These are phyloP conservation scores for Butastur rufipennis DNA, from an alignment of 2,113 vertebrate genomes.

Conservation along the genomic window DNA sequence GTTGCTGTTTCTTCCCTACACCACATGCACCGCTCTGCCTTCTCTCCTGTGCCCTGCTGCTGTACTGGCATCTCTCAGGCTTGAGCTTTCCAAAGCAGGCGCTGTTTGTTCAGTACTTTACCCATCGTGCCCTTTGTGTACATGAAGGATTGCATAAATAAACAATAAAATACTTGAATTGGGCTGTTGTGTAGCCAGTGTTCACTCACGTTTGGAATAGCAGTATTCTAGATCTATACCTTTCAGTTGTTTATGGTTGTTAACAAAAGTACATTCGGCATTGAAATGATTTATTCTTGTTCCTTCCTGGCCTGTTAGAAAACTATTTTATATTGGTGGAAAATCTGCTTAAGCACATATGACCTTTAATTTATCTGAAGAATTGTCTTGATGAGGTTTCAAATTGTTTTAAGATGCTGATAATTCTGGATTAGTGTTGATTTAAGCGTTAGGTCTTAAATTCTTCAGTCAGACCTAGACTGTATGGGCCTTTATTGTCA, in stretches of 20 bases:
- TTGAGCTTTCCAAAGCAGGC: background rate
- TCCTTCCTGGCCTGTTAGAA: background rate
- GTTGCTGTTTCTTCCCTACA: background rate
- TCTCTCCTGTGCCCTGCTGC: rapidly evolving
- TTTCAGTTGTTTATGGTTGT: background rate
- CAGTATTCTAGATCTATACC: background rate
- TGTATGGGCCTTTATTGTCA: background rate
- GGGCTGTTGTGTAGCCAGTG: background rate
- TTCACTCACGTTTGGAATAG: background rate
- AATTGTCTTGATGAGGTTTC: background rate
- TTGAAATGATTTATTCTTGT: background rate
- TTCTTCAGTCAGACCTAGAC: background rate
- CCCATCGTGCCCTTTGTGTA: background rate
- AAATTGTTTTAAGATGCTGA: background rate
- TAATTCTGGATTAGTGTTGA: background rate
- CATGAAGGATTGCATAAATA: background rate
- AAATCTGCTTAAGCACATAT: background rate
- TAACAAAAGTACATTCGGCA: background rate
- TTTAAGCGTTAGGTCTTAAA: background rate
- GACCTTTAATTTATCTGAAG: background rate
- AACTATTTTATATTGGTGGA: background rate
- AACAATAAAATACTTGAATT: background rate
- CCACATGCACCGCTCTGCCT: rapidly evolving
- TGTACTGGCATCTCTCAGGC: background rate
- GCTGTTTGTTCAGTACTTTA: background rate